phyloP scores from a whole-genome alignment of 2,797 vertebrate genomes.

The Ataeniobius toweri region DNA sequence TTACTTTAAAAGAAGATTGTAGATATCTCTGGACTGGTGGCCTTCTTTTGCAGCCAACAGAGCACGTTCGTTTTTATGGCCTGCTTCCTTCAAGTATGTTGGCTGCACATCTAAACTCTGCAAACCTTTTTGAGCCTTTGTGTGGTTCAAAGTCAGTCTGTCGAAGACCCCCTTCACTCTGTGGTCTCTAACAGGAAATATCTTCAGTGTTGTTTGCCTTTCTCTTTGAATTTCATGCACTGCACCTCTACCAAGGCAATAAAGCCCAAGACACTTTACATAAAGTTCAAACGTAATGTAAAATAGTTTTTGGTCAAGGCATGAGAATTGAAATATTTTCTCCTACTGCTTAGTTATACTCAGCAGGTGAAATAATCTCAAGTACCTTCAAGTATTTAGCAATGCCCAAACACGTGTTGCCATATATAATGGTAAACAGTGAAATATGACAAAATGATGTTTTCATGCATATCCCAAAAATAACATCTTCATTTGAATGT shows the following conservation, averaged over 20 bases:
- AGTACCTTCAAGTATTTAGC: background rate
- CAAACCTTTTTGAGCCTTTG: background rate
- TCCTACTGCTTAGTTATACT: background rate
- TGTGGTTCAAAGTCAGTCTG: slow-evolving; percentile 9
- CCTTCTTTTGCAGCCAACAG: background rate
- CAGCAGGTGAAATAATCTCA: background rate
- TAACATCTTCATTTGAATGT: no score
- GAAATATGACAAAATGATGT: background rate
- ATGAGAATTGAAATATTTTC: no score
- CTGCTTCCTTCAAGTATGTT: slow-evolving; percentile 9
- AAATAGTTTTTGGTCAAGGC: background rate
- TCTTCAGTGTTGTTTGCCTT: slow-evolving; percentile 17
- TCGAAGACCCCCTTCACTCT: slow-evolving; percentile 1
- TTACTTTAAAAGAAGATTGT: background rate
- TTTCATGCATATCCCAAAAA: background rate
- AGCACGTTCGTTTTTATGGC: background rate
- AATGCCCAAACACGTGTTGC: background rate
- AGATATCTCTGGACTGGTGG: background rate
- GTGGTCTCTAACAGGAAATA: slow-evolving; percentile 39
- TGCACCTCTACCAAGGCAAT: background rate
- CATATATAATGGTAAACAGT: background rate
- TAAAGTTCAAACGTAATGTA: background rate
- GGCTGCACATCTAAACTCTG: background rate
- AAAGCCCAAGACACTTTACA: background rate
- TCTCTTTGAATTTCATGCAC: slow-evolving; percentile 10